Percentiles rank a stretch among this genome's conserved stretches.
Evolutionary conservation across 2,113 vertebrate species (phyloP).

Genomic region (Otus sunia): DNA sequence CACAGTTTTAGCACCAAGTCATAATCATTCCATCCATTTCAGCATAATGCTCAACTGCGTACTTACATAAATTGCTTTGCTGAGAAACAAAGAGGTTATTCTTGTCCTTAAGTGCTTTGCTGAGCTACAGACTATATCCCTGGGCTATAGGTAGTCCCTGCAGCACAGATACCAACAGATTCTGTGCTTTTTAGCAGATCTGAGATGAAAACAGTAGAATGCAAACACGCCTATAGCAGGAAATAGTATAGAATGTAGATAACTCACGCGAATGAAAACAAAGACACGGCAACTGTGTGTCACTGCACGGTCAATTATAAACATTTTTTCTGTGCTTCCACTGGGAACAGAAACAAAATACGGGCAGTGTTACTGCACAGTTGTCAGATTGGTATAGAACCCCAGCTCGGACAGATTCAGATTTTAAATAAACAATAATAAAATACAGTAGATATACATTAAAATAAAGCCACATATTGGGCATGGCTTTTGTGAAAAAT

Average conservation of each 20-base stretch:
- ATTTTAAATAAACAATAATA: background rate
- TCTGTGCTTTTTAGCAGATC: background rate
- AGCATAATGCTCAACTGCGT: background rate
- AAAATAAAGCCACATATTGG: background rate
- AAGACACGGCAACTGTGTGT: background rate
- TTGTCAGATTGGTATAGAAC: background rate
- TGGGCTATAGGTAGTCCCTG: background rate
- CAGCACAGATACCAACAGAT: background rate
- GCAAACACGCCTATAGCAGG: background rate
- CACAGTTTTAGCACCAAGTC: background rate
- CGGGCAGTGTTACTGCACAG: background rate
- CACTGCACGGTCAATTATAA: background rate
- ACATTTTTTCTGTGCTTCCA: background rate
- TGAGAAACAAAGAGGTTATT: background rate
- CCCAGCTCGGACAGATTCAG: background rate
- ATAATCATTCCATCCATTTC: background rate
- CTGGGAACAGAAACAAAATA: background rate
- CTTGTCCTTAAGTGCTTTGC: background rate
- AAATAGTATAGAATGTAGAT: background rate
- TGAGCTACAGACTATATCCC: background rate
- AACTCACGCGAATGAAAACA: background rate
- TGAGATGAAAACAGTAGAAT: background rate
- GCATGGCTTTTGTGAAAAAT: background rate
- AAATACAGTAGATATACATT: background rate
- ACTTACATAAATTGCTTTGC: slow-evolving; percentile 2